Percentiles rank a stretch among this genome's conserved stretches.
phyloP scores from a whole-genome alignment of 2,797 vertebrate genomes.

The Ispidina picta region DNA sequence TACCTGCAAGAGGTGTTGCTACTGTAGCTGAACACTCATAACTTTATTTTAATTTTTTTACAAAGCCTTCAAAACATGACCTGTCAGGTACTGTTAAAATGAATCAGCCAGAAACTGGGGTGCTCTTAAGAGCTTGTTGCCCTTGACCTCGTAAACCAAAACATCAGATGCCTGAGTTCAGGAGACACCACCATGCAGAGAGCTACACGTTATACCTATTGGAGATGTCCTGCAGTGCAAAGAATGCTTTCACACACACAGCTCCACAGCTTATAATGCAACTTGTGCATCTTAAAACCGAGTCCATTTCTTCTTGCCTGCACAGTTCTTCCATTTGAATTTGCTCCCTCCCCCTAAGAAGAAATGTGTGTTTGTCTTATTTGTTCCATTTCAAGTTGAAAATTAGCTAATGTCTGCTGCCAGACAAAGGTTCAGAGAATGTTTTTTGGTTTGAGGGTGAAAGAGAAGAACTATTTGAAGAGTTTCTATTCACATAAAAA shows the following conservation, averaged over 20 bases:
- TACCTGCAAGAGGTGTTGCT: not conserved
- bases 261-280: not conserved
- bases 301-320: not conserved
- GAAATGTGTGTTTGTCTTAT: not conserved
- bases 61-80: not conserved
- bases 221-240: not conserved
- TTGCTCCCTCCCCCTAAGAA: not conserved
- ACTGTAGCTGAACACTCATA: not conserved
- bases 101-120: not conserved
- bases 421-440: not conserved
- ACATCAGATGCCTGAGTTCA: not conserved
- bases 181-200: not conserved
- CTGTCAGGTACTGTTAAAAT: not conserved
- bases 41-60: not conserved
- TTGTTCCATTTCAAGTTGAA: not conserved
- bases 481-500: not conserved
- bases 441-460: not conserved
- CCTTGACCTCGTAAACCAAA: not conserved
- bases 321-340: not conserved
- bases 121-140: not conserved
- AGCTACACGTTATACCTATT: not conserved
- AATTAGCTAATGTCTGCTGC: not conserved
- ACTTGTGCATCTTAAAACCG: fast-evolving
- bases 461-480: not conserved
- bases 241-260: not conserved